A percentile compares a stretch with the other conserved stretches of the same genome.
phyloP scores from a whole-genome alignment of 2,113 vertebrate species.

The Leiothrix lutea region DNA sequence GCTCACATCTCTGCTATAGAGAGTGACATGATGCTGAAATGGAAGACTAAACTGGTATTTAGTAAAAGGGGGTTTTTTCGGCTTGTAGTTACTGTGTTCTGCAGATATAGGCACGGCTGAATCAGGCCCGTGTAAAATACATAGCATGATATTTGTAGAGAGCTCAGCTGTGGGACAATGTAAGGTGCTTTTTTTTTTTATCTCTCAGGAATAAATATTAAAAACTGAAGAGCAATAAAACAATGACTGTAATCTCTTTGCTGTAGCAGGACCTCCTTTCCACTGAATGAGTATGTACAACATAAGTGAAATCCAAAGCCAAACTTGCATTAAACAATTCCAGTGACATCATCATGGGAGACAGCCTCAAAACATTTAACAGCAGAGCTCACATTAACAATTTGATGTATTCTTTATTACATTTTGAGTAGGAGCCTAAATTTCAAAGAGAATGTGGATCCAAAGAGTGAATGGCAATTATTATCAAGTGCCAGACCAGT shows the following conservation, averaged over 20 bases:
- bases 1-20: not conserved
- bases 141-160: not conserved
- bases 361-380: not conserved
- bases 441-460: not conserved
- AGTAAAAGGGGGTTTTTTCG: not conserved
- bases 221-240: not conserved
- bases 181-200: not conserved
- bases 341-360: not conserved
- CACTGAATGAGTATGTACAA: not conserved
- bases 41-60: not conserved
- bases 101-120: not conserved
- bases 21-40: not conserved
- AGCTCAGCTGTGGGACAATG: not conserved
- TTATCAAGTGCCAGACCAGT: not conserved
- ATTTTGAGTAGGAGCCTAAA: not conserved
- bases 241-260: not conserved
- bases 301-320: not conserved
- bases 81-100: not conserved
- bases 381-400: not conserved
- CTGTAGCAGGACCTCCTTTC: not conserved
- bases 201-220: not conserved
- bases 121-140: not conserved
- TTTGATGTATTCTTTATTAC: not conserved
- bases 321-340: not conserved
- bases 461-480: not conserved